Base-by-base conservation (phyloP, 2,797 vertebrate species). In the Adelosebastes latens region DNA sequence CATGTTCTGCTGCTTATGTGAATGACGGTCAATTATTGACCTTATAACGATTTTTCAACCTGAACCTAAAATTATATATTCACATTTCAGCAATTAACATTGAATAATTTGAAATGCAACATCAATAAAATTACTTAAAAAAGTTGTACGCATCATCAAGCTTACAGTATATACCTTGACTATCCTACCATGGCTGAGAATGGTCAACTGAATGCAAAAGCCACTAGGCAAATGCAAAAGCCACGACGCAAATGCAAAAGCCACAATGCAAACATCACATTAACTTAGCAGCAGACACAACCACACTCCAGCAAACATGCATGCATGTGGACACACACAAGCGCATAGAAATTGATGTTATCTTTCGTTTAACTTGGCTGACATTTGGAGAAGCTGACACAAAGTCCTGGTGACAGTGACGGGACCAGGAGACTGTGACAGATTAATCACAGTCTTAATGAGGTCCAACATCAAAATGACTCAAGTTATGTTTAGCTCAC, bases 321-420 rank as follows among this genome's bases (percentile, higher is more conserved):
- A 20, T 12, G 32, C 49, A 69, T 25, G 10, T 9, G 12, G 32
- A 62, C 3, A 53, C 53, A 70, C 25, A 63, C 18, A 60, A 18
- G 18, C 42, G 3, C 36, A 66, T 2, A 59, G 14, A 46, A 42
- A 63, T 25, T 53, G 7, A 67, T 52, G 29, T 70, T 83, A n/a
- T 27, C 39, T 72, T 80, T 82, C 25, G 68, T 53, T 63, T 71
- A 52, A 73, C 59, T 49, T 66, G 63, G 42, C 71, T 73, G 73
- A 77, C 72, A 71, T 77, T 80, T 86, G 32, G 39, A 63, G 55
- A 61, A 56, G 34, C 32, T 76, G 72, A 73, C 59, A 71, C 49
- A 64, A 55, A 70, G 60, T 70, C 52, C 34, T 61, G 46, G 32
- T 34, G 61, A 53, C 52, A 53, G 46, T 52, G 18, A n/a, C 18